A percentile compares a stretch with the other conserved stretches of the same genome.
phyloP scores from a whole-genome alignment of 2,113 vertebrate species.

The Etheostoma cragini region DNA sequence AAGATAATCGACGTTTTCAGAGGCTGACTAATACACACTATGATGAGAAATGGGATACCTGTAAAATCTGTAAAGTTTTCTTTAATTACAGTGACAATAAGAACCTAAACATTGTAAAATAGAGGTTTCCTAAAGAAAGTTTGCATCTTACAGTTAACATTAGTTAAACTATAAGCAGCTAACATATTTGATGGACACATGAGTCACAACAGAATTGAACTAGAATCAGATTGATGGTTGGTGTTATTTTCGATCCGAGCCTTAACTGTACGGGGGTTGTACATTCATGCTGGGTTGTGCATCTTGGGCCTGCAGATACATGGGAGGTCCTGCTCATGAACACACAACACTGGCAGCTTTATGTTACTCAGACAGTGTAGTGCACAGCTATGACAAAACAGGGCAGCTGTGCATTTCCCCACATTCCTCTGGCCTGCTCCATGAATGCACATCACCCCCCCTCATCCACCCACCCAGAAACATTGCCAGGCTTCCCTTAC shows the following conservation, averaged over 20 bases:
- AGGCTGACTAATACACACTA: neutral
- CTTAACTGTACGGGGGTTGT: neutral
- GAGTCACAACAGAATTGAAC: constrained; percentile 47
- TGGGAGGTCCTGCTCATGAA: constrained; percentile 71
- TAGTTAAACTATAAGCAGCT: neutral
- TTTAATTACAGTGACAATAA: neutral
- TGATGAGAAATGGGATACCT: neutral
- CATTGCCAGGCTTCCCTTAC: constrained; percentile 58
- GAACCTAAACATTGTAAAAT: neutral
- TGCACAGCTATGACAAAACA: constrained; percentile 73
- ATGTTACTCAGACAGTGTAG: constrained; percentile 72
- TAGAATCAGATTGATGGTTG: constrained; percentile 15
- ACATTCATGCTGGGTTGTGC: constrained; percentile 51
- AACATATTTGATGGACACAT: constrained; percentile 15
- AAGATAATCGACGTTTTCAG: neutral
- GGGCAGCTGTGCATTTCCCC: constrained; percentile 81
- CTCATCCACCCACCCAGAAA: constrained; percentile 41
- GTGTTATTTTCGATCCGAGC: constrained; percentile 23
- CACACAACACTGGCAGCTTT: constrained; percentile 75
- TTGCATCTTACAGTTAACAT: neutral
- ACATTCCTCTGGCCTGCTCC: constrained; percentile 78
- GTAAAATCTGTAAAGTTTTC: neutral
- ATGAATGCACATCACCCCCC: constrained; percentile 42
- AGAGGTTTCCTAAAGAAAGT: neutral
- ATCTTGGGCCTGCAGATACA: constrained; percentile 55